Conservation (phyloP, 92 coral and sea anemone species). For the Epizoanthus ramosus region DNA sequence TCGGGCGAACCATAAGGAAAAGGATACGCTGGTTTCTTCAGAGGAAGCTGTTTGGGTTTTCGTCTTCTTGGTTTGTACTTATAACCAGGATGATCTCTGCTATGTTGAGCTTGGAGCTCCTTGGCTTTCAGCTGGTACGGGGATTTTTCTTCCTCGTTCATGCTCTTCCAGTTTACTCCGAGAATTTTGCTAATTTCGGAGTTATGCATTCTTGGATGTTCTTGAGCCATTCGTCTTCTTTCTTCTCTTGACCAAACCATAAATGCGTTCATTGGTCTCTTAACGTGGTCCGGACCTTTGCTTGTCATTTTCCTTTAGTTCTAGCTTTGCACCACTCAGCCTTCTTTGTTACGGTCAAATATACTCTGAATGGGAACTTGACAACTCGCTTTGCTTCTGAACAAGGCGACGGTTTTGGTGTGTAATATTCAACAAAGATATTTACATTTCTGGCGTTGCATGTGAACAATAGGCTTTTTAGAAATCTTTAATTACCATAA, state of each 20-base stretch:
- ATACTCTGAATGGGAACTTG: slow-evolving; percentile 67
- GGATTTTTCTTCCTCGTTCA: slow-evolving; percentile 83
- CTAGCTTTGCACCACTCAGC: slow-evolving; percentile 53
- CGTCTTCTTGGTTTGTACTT: slow-evolving; percentile 96
- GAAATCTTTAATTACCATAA: slow-evolving; percentile 99
- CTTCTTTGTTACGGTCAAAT: slow-evolving; percentile 66
- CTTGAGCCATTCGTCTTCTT: slow-evolving; percentile 83
- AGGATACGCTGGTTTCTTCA: slow-evolving; percentile 90
- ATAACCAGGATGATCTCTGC: slow-evolving; percentile 93
- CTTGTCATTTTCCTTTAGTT: slow-evolving; percentile 66
- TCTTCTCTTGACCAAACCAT: slow-evolving; percentile 97
- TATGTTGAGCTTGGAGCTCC: slow-evolving; percentile 91
- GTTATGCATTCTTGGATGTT: slow-evolving; percentile 96
- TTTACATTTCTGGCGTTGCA: slow-evolving; percentile 99
- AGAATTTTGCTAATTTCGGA: slow-evolving; percentile 96
- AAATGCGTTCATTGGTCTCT: slow-evolving; percentile 99
- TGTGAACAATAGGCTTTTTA: slow-evolving; percentile 97
- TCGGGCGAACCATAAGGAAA: slow-evolving; percentile 82
- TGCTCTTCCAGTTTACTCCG: slow-evolving; percentile 84
- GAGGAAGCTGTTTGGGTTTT: slow-evolving; percentile 85
- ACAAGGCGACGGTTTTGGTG: slow-evolving; percentile 82
- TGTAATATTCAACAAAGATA: slow-evolving; percentile 95
- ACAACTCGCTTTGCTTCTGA: slow-evolving; percentile 81
- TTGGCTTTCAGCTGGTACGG: slow-evolving; percentile 93
- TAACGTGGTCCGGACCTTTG: slow-evolving; percentile 87